Base-by-base conservation (phyloP, 2,113 vertebrate genomes). In the Mustela lutreola region DNA sequence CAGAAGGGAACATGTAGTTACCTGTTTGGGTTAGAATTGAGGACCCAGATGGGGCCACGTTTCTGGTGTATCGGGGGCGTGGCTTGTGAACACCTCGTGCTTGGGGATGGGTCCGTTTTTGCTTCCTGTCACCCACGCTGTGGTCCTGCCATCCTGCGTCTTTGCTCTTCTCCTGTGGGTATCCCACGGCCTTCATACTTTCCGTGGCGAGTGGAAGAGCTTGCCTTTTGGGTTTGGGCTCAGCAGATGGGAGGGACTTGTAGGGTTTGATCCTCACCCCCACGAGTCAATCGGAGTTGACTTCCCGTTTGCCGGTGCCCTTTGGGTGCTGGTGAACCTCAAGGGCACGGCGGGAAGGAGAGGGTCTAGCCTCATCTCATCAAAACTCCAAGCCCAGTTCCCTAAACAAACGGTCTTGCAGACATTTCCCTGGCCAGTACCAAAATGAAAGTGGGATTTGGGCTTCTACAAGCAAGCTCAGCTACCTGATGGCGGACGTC, bases 291-390 rank as follows among this genome's bases (percentile, higher is more conserved):
- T 1, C 33, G 53, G 45, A 63, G 75, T 63, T 56, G 63, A 33
- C 22, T 56, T 91, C n/a, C 7, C 58, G 19, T 28, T 84, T 76
- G 42, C n/a, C 7, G 0, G 48, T 28, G 28, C 36, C 24, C 45
- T 65, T 22, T 21, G 7, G 48, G 10, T 2, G 1, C 60, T 7
- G 1, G 39, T 24, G 8, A 6, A 4, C 3, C 28, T 22, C 1
- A 0, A 28, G 18, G n/a, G 33, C 19, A 5, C 2, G 21, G 15
- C 22, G 26, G 42, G 19, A 75, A 79, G 50, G 31, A 60, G 11
- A 26, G 21, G 11, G 1, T 3, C 63, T 33, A 33, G 26, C 48
- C 22, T 18, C 12, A 11, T 11, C 7, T 5, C 48, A 4, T n/a
- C 62, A 67, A 42, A 86, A 48, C 56, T 48, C 26, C 71, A 65